phyloP scores from a whole-genome alignment of 2,797 vertebrate species.

The Phalloptychus januarius region DNA sequence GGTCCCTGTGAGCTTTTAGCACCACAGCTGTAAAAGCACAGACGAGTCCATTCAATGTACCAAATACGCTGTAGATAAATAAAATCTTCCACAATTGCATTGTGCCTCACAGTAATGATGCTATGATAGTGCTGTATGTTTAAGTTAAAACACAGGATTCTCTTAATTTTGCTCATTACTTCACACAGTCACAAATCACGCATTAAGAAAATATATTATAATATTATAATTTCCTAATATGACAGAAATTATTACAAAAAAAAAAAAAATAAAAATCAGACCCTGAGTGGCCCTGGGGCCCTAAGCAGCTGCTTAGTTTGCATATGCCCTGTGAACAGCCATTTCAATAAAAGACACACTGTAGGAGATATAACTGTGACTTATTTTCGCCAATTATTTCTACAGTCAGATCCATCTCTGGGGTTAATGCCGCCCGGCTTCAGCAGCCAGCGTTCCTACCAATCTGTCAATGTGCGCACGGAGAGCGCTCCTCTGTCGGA shows the following conservation, averaged over 20 bases:
- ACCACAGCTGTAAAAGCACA: neutral
- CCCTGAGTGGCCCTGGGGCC: no score
- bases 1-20: neutral
- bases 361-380: neutral
- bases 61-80: neutral
- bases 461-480: slow-evolving; percentile 40
- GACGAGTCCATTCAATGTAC: neutral
- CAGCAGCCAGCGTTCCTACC: slow-evolving; percentile 30
- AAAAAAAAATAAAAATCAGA: no score
- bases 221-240: no score
- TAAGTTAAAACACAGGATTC: neutral
- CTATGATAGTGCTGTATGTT: neutral
- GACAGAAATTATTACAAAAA: no score
- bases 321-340: no score
- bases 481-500: slow-evolving; percentile 49
- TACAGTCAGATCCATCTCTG: slow-evolving; percentile 7
- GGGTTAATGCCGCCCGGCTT: slow-evolving; percentile 9
- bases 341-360: slow-evolving; percentile 1
- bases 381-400: slow-evolving; percentile 9
- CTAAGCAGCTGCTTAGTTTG: no score
- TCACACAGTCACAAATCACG: no score
- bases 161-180: neutral
- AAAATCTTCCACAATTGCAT: neutral
- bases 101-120: neutral
- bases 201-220: no score